Base-by-base conservation (phyloP, 2,113 vertebrate species). In the Salvelinus alpinus region DNA sequence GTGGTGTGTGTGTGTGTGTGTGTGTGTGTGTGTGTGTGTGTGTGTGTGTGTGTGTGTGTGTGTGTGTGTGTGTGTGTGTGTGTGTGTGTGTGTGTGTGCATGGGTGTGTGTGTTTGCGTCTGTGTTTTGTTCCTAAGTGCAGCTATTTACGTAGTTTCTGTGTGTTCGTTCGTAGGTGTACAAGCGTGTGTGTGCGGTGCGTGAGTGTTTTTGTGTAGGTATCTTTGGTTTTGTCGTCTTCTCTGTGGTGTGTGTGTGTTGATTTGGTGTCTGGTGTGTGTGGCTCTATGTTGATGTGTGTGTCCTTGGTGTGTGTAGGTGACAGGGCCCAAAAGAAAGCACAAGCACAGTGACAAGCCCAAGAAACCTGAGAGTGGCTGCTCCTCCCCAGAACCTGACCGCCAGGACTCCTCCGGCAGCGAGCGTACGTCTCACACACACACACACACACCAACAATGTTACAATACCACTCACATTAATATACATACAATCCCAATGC, bases 351-450 rank as follows among this genome's bases (percentile, higher is more conserved):
- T 3, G 91, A 95, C 38, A 95, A 95, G 75, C 91, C 94, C 73
- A 95, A 96, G 79, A 96, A 95, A 88, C 94, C 94, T 29, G 93
- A 96, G 82, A 96, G 96, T 64, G 96, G 97, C 68, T 98, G 97
- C 84, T 99, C 97, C 1, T 98, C 96, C 3, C 98, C 97, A 0
- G 98, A 99, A 86, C 96, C 93, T 2, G 97, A 99, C 89, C 95
- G 91, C 62, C 97, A 97, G 62, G 97, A 99, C 85, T 99, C 98
- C 0, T 99, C 97, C 66, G 98, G 96, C 80, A 99, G 96, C 73
- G 97, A 99, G 92, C 94, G 98, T 99, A 91, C 20, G 76, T n/a
- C n/a, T 29, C 67, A 29, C 51, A 76, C 51, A 64, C 13, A 73
- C n/a, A 6, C 7, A 8, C 12, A 68, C 29, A 78, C 3, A 57